Evolutionary conservation across 2,797 vertebrate species (phyloP), one percentile per base, ranked within the genome.

Genomic region (Poliocrania exsul): DNA sequence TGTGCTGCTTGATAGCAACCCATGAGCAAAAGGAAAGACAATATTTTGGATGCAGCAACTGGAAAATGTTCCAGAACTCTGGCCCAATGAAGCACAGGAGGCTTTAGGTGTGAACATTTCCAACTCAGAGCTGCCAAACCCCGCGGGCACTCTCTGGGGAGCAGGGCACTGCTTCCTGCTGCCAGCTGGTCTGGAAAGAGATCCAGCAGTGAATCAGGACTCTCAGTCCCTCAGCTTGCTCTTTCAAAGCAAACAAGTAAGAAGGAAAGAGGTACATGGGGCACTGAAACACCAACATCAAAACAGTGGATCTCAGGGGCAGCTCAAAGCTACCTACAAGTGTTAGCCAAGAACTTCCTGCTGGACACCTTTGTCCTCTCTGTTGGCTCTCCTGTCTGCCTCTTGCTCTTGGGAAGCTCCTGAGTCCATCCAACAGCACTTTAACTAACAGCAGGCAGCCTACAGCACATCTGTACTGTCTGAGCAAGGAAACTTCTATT

Each of bases 121-220:
- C 70, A 92, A 92, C 82, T 21, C 92, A 96, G 62, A 82, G 84
- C 87, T 86, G 93, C 93, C 92, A 95, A 85, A 92, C 35, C 83
- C 57, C 0, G 0, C 57, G 92, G 92, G 92, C 81, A 91, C 81
- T 64, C 91, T 44, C 28, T 0, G 9, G 88, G 64, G 91, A 95
- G 67, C 66, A 88, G 54, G 46, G 72, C 85, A 35, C 2, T 50
- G 90, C 87, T 83, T 91, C 87, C 92, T 81, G 81, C 75, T 91
- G 64, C 80, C 95, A 93, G 89, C 81, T 86, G 85, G 72, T 47
- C 83, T 66, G 87, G 13, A 70, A 71, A 51, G 60, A 66, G 42
- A 75, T 16, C 84, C 12, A 2, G 28, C 33, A 61, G 29, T 2
- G 5, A 88, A 66, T 46, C 50, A 83, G 87, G 62, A 31, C 82